Conservation (phyloP, 2,113 vertebrate species). For the Haemorhous mexicanus region DNA sequence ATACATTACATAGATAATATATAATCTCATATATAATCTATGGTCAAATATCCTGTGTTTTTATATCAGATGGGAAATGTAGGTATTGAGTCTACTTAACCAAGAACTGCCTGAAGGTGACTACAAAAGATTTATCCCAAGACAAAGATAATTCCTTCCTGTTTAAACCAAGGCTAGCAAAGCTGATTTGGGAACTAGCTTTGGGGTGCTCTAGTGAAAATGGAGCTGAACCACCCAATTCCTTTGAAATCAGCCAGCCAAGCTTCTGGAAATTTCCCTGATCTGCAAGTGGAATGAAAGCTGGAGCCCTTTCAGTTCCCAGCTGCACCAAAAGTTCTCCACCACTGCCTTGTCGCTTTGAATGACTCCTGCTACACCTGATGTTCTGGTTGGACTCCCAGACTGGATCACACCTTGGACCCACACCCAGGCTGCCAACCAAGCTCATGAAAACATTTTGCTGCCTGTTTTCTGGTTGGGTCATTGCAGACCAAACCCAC, state of each 20-base stretch:
- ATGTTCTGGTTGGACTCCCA: neutral
- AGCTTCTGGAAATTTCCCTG: neutral
- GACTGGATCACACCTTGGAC: neutral
- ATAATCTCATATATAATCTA: neutral
- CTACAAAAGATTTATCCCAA: neutral
- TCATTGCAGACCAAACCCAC: neutral
- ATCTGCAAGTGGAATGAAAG: neutral
- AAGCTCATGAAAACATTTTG: neutral
- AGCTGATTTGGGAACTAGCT: neutral
- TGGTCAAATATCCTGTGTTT: neutral
- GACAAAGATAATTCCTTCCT: neutral
- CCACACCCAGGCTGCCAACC: neutral
- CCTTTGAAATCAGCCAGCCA: neutral
- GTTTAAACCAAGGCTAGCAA: neutral
- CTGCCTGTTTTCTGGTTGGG: neutral
- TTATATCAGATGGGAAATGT: neutral
- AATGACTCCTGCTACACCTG: neutral
- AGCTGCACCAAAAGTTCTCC: neutral
- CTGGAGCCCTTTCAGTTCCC: neutral
- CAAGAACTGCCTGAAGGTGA: neutral
- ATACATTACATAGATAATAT: neutral
- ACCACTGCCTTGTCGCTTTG: rapidly evolving
- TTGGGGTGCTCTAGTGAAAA: neutral
- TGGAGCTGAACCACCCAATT: neutral
- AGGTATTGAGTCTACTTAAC: neutral